phyloP scores from a whole-genome alignment of 2,113 vertebrate genomes.

The Rhinolophus sinicus region DNA sequence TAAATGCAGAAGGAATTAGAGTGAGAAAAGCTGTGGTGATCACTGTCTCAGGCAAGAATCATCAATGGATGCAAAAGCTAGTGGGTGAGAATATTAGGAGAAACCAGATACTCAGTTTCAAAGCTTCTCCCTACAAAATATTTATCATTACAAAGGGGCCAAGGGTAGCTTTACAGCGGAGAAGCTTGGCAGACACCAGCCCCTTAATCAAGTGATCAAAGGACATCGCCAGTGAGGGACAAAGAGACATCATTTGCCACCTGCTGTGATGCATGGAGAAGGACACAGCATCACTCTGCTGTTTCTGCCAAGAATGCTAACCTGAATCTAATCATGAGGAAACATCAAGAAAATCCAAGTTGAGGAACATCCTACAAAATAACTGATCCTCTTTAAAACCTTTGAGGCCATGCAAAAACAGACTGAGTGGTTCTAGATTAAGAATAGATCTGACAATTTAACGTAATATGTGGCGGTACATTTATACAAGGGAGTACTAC shows the following conservation, averaged over 20 bases:
- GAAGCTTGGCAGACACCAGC: not conserved
- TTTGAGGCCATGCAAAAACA: not conserved
- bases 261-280: rapidly evolving
- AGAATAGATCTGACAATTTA: not conserved
- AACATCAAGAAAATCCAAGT: not conserved
- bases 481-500: no score
- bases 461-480: not conserved
- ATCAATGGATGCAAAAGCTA: not conserved
- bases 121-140: not conserved
- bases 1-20: not conserved
- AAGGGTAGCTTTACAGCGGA: not conserved
- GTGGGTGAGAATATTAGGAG: not conserved
- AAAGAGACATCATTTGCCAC: not conserved
- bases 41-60: not conserved
- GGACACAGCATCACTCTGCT: not conserved
- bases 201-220: not conserved
- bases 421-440: not conserved
- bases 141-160: not conserved
- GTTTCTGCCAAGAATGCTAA: not conserved
- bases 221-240: not conserved
- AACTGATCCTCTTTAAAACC: not conserved
- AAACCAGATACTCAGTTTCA: not conserved
- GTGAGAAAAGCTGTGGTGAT: not conserved
- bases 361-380: not conserved
- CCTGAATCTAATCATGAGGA: not conserved